Base-by-base conservation (phyloP, 2,888 invertebrate genomes). In the Deroplatys truncata region DNA sequence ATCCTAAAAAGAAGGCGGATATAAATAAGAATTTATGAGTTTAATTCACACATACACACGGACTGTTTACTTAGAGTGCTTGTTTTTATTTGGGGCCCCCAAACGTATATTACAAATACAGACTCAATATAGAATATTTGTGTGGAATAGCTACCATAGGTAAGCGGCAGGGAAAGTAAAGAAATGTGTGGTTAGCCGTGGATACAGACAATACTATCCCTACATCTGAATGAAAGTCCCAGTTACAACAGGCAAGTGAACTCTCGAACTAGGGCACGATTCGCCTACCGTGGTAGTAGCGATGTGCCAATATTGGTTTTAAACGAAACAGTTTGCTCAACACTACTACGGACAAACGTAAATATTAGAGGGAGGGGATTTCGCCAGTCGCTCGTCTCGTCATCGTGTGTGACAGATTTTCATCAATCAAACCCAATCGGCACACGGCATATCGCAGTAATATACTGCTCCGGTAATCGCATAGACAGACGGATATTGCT, bases 351-450 rank as follows among this genome's bases (percentile, higher is more conserved):
- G 56, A 56, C 56, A 56, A 56, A 56, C 56, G 56, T 72, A 72
- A 72, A 72, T 72, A 72, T 72, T 72, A 72, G 56, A 72, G 56
- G 56, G 56, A 16, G 56, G 56, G 56, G 56, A 72, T 72, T 72
- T 72, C 56, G 25, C 56, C 56, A 72, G 25, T 72, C 56, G 56
- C 56, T 72, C 56, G 56, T 72, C 56, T 72, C 56, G 56, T 72
- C 56, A 86, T 86, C 86, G 31, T 31, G 72, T 49, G 29, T 86
- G 86, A 82, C 86, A 88, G 88, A 72, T 85, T 88, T 88, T 88
- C 88, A 88, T 88, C 88, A 88, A 88, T 88, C 88, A 88, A 84
- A 29, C 85, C 84, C 84, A 72, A 84, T 88, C 56, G 56, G 56
- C 56, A 72, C 56, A 72, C 56, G 56, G 56, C 56, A 72, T 72